Conservation (phyloP, 2,113 vertebrate species). For the Rhegmatorhina hoffmannsi region DNA sequence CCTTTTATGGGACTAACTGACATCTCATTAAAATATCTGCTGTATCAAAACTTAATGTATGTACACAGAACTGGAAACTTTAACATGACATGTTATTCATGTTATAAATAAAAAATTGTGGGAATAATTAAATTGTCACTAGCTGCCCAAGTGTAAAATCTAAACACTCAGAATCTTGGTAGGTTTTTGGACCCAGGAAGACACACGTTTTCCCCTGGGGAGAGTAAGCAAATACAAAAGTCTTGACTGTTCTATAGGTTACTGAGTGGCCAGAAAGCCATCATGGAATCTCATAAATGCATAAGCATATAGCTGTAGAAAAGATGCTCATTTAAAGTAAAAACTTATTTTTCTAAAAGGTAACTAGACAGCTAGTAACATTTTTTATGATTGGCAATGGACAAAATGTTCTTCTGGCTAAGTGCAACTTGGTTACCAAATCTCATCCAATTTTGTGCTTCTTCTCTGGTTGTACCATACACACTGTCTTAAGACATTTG, state of each 20-base stretch:
- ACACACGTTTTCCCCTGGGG: accelerated
- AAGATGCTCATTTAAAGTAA: neutral
- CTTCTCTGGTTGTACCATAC: neutral
- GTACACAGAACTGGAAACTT: neutral
- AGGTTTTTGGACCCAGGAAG: neutral
- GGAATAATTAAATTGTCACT: neutral
- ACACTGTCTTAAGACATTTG: neutral
- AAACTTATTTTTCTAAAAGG: neutral
- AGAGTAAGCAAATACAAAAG: neutral
- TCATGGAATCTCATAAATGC: neutral
- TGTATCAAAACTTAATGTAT: neutral
- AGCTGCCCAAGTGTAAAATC: neutral
- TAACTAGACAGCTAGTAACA: neutral
- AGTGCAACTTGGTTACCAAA: neutral
- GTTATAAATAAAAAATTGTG: neutral
- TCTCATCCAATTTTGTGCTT: neutral
- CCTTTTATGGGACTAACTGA: neutral
- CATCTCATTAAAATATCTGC: neutral
- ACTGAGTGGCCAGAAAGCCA: neutral
- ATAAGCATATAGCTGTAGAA: neutral
- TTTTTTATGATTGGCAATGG: accelerated
- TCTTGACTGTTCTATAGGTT: neutral
- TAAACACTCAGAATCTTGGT: neutral
- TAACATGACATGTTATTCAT: neutral
- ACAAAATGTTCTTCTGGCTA: neutral